These are phyloP conservation scores for Argyra leucocephala DNA, from an alignment of 2,888 invertebrate genomes.

Conservation along the genomic window DNA sequence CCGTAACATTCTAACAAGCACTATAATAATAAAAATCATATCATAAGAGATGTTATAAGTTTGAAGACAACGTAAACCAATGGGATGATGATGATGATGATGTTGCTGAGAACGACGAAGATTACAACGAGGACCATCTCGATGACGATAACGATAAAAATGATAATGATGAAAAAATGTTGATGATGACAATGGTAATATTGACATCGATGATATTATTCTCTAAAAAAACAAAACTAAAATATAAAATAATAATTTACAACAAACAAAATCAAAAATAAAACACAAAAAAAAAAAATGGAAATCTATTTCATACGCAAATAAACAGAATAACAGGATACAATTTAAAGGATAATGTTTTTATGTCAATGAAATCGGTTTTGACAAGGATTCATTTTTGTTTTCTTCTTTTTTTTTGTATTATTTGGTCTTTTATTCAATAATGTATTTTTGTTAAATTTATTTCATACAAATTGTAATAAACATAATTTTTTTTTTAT, in stretches of 20 bases:
- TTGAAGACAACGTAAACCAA: too few relatives aligned
- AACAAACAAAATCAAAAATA: neutral
- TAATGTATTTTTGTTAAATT: too few relatives aligned
- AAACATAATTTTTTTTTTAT: too few relatives aligned
- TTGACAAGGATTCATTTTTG: conserved; percentile 7
- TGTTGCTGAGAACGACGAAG: too few relatives aligned
- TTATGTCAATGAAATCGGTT: conserved; percentile 5
- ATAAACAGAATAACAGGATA: neutral
- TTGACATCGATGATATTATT: neutral
- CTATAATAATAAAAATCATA: too few relatives aligned
- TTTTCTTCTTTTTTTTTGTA: neutral
- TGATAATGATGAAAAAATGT: neutral
- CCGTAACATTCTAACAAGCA: too few relatives aligned
- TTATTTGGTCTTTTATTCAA: neutral
- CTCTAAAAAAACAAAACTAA: neutral
- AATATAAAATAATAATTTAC: neutral
- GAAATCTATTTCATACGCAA: conserved; percentile 4
- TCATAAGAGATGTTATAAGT: too few relatives aligned
- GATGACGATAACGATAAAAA: neutral
- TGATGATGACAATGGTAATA: too few relatives aligned
- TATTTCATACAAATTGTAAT: too few relatives aligned
- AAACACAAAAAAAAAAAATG: neutral
- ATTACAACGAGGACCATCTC: too few relatives aligned
- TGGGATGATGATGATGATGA: too few relatives aligned
- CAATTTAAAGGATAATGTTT: conserved; percentile 8